A percentile compares a stretch with the other conserved stretches of the same genome.
phyloP scores from a whole-genome alignment of 2,797 vertebrate genomes.

The Ctenosaura bakeri region DNA sequence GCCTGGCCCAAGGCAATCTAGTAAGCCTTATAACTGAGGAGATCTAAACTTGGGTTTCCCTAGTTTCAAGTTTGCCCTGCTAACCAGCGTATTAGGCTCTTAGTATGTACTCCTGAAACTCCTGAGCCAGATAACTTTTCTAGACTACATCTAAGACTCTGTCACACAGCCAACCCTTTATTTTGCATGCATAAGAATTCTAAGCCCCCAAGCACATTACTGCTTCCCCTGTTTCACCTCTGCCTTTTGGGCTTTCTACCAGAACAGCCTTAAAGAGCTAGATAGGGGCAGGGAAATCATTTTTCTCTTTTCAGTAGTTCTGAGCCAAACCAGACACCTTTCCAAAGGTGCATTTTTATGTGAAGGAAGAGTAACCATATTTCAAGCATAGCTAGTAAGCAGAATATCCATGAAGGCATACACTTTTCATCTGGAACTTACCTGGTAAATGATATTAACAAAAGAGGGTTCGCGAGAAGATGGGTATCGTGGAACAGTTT shows the following conservation, averaged over 20 bases:
- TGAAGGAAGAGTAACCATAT: neutral
- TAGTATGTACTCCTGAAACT: neutral
- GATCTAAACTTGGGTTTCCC: neutral
- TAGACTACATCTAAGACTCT: neutral
- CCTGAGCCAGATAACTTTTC: neutral
- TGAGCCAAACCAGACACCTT: neutral
- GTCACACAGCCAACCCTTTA: neutral
- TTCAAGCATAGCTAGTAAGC: neutral
- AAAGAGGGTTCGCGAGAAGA: conserved; percentile 86
- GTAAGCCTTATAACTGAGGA: neutral
- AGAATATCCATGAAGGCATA: neutral
- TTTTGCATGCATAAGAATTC: neutral
- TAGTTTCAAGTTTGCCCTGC: neutral
- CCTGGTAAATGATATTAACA: conserved; percentile 92
- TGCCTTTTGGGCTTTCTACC: neutral
- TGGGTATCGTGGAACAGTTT: conserved; percentile 81
- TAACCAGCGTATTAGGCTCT: neutral
- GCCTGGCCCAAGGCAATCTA: neutral
- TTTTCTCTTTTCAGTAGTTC: neutral
- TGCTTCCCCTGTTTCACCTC: neutral
- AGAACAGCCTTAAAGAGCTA: neutral
- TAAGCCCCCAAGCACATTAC: neutral
- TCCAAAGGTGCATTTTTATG: neutral
- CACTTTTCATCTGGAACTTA: conserved; percentile 74
- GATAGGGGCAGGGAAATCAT: neutral